Percentiles rank a stretch among this genome's conserved stretches.
Conservation (phyloP, 2,888 invertebrate species). For the Yponomeuta evonymella region DNA sequence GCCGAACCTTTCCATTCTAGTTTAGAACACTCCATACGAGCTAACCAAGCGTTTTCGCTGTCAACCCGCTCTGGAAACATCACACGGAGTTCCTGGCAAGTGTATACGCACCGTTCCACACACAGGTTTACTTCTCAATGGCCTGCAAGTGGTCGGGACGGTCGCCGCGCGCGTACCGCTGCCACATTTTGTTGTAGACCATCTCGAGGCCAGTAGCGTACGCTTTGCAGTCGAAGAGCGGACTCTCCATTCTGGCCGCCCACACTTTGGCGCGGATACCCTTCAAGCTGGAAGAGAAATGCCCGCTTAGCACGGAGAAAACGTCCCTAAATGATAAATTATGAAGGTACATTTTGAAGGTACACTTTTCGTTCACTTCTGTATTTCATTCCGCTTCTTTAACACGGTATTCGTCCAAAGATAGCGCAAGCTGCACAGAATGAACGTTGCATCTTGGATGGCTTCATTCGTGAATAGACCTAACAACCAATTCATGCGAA, state of each 20-base stretch:
- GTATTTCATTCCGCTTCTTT: no score
- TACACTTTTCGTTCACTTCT: no score
- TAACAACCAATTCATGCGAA: no score
- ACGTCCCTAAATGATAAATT: neutral
- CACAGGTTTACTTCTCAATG: constrained; percentile 45
- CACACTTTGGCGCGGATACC: constrained; percentile 96
- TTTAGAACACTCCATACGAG: no score
- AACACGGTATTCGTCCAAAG: no score
- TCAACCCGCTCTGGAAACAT: no score
- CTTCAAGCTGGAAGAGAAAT: constrained; percentile 80
- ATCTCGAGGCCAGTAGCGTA: constrained; percentile 95
- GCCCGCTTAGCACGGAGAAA: neutral
- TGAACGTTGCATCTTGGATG: no score
- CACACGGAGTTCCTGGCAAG: neutral
- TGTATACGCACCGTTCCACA: constrained; percentile 16
- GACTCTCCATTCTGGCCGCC: constrained; percentile 92
- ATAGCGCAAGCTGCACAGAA: no score
- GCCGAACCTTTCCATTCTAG: no score
- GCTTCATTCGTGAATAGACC: no score
- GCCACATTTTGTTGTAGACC: constrained; percentile 95
- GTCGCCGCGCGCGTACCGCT: constrained; percentile 84
- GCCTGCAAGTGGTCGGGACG: constrained; percentile 87
- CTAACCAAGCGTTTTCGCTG: no score
- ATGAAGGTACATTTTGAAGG: no score
- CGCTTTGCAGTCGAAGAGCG: constrained; percentile 94